Conservation (phyloP, 2,113 vertebrate genomes). For the Eulemur macaco region DNA sequence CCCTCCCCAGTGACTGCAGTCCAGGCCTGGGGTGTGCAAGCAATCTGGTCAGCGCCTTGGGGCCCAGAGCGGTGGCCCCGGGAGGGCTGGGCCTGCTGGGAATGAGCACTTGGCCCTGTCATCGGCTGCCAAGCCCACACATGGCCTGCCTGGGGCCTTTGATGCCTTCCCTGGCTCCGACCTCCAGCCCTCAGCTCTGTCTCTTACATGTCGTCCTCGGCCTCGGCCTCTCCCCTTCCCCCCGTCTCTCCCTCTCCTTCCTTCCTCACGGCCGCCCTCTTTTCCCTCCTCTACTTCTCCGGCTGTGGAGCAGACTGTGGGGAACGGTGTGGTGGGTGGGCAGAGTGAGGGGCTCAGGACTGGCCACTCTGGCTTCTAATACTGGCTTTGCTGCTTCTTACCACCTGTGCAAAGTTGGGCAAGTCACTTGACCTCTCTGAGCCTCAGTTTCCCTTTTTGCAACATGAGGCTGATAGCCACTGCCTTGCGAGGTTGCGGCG, state of each 20-base stretch:
- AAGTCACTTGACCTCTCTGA: neutral
- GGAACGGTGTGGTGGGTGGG: neutral
- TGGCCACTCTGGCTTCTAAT: neutral
- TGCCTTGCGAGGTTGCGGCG: neutral
- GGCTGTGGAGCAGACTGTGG: neutral
- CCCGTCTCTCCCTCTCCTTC: neutral
- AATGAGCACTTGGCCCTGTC: neutral
- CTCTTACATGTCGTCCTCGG: neutral
- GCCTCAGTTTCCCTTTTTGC: neutral
- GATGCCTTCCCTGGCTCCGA: constrained; percentile 33
- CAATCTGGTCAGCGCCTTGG: neutral
- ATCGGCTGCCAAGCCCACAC: constrained; percentile 30
- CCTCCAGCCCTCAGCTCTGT: neutral
- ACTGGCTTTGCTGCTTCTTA: neutral
- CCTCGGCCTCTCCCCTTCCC: neutral
- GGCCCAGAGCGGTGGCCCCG: neutral
- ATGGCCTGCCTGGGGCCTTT: neutral
- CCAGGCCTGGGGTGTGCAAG: neutral
- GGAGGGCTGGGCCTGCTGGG: constrained; percentile 41
- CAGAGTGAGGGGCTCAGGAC: neutral
- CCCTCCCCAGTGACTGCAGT: neutral
- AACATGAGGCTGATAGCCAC: fast-evolving
- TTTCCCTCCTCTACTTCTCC: neutral
- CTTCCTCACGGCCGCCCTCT: too few relatives aligned
- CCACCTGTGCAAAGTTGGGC: neutral